Evolutionary conservation across 2,888 invertebrate species (phyloP), one percentile per base, ranked within the genome.

Genomic region (Chirona hameri): DNA sequence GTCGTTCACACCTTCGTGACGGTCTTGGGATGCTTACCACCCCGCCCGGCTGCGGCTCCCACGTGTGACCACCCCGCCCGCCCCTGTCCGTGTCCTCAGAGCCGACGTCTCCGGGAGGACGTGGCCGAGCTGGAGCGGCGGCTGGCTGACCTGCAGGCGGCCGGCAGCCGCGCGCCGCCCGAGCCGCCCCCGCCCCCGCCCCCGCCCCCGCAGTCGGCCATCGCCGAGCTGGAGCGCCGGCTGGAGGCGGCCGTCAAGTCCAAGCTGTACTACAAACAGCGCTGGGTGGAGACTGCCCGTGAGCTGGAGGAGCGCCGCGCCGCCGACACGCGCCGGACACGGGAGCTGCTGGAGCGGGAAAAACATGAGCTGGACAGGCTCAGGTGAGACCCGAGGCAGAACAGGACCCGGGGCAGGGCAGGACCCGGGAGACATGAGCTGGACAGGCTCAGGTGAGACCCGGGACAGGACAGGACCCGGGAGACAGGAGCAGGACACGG

Each of bases 261-360:
- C 5, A 80, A 80, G 14, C 48, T 80, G 24, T 80, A 80, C 80
- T 80, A 80, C 80, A 80, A 80, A 21, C 52, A 80, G 52, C 80
- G 80, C 80, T 80, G 80, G 80, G 80, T 39, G 27, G 80, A 80
- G 80, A 55, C 80, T 52, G 80, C 80, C 18, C 52, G 80, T 18
- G 52, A 80, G 52, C 80, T 80, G 52, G 52, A 80, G 52, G 80
- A 80, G 27, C 80, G 48, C 7, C 80, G 80, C 0, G 52, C 52
- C 15, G 80, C 80, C 52, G 80, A 80, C 46, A 76, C 76, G 18
- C 39, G 76, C 39, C 39, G 39, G 24, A 39, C 76, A 39, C 39
- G 76, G 21, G 39, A 76, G 76, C 7, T 39, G 46, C 76, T 76
- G 21, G 76, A 76, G 76, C 39, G 76, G 10, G 76, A 76, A 46